Base-by-base conservation (phyloP, 2,113 vertebrate species). In the Eulacestoma nigropectus region DNA sequence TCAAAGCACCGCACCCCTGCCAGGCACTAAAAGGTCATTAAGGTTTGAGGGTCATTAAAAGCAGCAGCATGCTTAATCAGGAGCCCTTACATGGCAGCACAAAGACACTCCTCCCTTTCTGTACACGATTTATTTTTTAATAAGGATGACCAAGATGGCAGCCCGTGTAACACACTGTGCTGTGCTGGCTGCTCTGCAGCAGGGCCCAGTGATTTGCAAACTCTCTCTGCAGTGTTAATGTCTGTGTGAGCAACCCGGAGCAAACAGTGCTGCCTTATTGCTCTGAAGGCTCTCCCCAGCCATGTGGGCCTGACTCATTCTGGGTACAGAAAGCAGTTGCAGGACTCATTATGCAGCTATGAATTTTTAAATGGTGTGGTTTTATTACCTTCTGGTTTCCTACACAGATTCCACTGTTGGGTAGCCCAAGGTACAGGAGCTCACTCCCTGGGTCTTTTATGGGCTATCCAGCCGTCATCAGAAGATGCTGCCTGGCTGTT, bases 371-470 rank as follows among this genome's bases (percentile, higher is more conserved):
- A 89, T 42, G 37, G 25, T 65, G 19, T 55, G 32, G 7, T 53
- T 93, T 93, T 76, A 94, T 93, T 94, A 32, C 47, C 35, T 90
- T 90, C 72, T 93, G 46, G 16, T 90, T 91, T 93, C 41, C 63
- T 41, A 29, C 11, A 27, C 26, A 32, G 32, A 19, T 11, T 53
- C 7, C 26, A 30, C 7, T 35, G 22, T 1, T 47, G 63, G 13
- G 27, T 18, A 81, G 63, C 22, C 14, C 35, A 84, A 52, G 22
- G 35, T 44, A 47, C 16, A 55, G 46, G 55, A 88, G 15, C 42
- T 78, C 30, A 26, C 9, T 39, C 20, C 7, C n/a, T 64, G 16
- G 9, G 44, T 78, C 25, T 73, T 75, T 64, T 11, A 9, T 22
- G 46, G 90, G 10, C 18, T 69, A 10, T 37, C 29, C 53, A 42